A percentile compares a stretch with the other conserved stretches of the same genome.
These are phyloP conservation scores for Chrysemys picta DNA, from an alignment of 2,113 vertebrate genomes.

Conservation along the genomic window DNA sequence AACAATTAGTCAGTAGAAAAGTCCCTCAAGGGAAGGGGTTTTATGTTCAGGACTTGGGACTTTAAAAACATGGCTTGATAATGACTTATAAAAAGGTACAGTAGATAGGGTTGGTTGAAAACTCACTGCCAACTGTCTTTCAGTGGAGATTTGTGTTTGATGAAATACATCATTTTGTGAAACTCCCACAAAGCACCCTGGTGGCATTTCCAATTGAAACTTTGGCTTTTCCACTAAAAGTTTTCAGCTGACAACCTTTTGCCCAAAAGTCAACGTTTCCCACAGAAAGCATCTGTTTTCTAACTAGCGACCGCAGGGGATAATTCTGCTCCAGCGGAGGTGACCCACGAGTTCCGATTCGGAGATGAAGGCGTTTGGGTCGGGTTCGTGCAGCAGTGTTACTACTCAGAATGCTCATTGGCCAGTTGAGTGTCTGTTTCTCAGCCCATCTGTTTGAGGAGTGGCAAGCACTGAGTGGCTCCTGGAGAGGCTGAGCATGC, in stretches of 20 bases:
- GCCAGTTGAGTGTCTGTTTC: background rate
- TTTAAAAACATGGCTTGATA: accelerated
- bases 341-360: background rate
- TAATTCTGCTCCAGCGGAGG: background rate
- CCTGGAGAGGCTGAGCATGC: background rate
- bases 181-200: background rate
- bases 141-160: background rate
- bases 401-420: too few relatives aligned
- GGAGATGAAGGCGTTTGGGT: background rate
- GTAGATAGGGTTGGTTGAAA: background rate
- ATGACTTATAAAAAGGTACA: background rate
- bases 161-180: background rate
- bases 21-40: background rate
- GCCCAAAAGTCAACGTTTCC: background rate
- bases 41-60: background rate
- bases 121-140: background rate
- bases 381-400: background rate
- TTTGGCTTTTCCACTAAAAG: background rate
- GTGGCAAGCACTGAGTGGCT: background rate
- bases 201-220: background rate
- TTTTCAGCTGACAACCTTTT: background rate
- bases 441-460: background rate
- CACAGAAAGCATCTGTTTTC: background rate
- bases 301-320: background rate
- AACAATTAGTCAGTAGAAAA: accelerated